Percentiles rank a stretch among this genome's conserved stretches.
Conservation (phyloP, 2,888 invertebrate species). For the Clunio marinus region DNA sequence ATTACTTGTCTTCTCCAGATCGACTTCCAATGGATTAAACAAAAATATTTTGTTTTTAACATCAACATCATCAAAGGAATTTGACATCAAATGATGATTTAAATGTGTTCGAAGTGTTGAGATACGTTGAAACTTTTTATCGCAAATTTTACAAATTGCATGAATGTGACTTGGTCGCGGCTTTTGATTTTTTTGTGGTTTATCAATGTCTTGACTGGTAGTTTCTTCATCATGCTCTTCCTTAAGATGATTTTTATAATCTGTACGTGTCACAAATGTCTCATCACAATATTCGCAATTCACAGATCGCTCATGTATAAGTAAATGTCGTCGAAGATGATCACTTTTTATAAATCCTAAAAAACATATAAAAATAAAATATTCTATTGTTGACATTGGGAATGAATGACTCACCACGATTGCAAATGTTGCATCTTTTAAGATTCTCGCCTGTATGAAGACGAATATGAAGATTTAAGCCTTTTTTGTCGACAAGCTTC, state of each 20-base stretch:
- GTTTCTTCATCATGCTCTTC: conserved; percentile 30
- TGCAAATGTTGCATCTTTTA: conserved; percentile 40
- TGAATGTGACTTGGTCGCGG: background rate
- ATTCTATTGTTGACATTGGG: too few relatives aligned
- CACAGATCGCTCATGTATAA: conserved; percentile 36
- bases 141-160: conserved; percentile 39
- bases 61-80: conserved; percentile 37
- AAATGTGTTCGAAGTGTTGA: conserved; percentile 31
- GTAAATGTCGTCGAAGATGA: conserved; percentile 40
- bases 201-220: conserved; percentile 1
- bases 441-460: conserved; percentile 41
- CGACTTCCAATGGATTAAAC: conserved; percentile 38
- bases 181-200: conserved; percentile 19
- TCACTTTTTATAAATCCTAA: conserved; percentile 40
- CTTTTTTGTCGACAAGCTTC: conserved; percentile 40
- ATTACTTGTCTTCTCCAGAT: conserved; percentile 26
- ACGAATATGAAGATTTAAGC: conserved; percentile 40
- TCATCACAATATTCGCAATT: conserved; percentile 35
- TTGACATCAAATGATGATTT: conserved; percentile 22
- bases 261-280: conserved; percentile 20
- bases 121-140: conserved; percentile 36
- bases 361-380: too few relatives aligned
- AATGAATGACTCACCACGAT: conserved; percentile 38
- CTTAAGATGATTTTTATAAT: conserved; percentile 31
- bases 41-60: conserved; percentile 37